Base-by-base conservation (phyloP, 2,888 invertebrate species). In the Aleiodes alternator region DNA sequence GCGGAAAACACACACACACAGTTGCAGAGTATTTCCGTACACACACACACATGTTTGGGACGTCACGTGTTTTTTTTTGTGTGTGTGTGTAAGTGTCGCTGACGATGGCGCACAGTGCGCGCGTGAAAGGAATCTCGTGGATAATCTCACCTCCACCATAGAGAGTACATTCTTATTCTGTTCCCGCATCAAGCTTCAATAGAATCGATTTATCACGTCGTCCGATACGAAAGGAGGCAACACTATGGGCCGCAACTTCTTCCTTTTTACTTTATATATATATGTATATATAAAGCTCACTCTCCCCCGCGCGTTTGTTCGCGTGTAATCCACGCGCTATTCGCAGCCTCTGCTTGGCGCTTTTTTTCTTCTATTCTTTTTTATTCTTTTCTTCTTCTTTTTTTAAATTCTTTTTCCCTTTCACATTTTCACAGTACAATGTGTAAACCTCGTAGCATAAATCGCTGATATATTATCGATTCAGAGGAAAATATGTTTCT, bases 61-160 rank as follows among this genome's bases (percentile, higher is more conserved):
- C 23, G 23, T 23, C 48, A 16, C n/a, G 16, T 8, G 11, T 48
- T 64, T 14, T 61, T 34, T 1, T 55, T 2, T 7, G 64, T 48
- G 34, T 64, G 43, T 64, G 48, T 64, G 14, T 16, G 16, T 61
- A 14, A 61, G 61, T 43, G 23, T 61, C 29, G 61, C 12, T 23
- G 29, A 29, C 3, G 53, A 9, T 53, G 53, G 53, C 23, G 23
- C 56, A 23, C 23, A 31, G 6, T 34, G 29, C 23, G 31, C 83
- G 78, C 80, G 82, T 81, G 82, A 83, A 84, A 84, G 85, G 85
- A 87, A 87, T 87, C 84, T 84, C 83, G 76, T 75, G 86, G 84
- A 86, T 87, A 86, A 87, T 86, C 86, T 85, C 80, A 81, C 82
- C 78, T 72, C 78, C 80, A 38, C 56, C 51, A 34, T 56, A 16